Evolutionary conservation across 2,888 invertebrate genomes (phyloP).

Genomic region (Hirtodrosophila histrioides): DNA sequence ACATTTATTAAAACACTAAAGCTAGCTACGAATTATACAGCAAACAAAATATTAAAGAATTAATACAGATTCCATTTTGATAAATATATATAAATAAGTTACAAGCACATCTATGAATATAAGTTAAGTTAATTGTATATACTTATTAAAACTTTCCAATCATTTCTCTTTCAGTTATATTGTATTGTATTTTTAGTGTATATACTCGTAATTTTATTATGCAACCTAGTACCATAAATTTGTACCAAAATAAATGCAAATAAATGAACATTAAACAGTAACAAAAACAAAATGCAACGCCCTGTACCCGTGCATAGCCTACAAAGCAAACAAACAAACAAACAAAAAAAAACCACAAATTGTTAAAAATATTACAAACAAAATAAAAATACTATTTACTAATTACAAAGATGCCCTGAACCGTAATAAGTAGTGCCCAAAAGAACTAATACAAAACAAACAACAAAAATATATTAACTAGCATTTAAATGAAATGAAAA

Average conservation of each 20-base stretch:
- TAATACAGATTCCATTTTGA: conserved; percentile 50
- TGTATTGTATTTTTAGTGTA: conserved; percentile 29
- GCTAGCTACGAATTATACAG: conserved; percentile 55
- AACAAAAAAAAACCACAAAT: conserved; percentile 49
- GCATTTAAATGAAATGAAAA: conserved; percentile 65
- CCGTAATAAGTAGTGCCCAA: conserved; percentile 77
- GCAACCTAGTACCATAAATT: conserved; percentile 78
- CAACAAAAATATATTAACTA: conserved; percentile 62
- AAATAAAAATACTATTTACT: conserved; percentile 68
- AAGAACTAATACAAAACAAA: conserved; percentile 51
- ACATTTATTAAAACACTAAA: conserved; percentile 36
- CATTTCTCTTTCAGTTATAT: conserved; percentile 10
- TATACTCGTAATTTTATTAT: conserved; percentile 32
- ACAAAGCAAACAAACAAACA: conserved; percentile 46
- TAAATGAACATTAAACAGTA: conserved; percentile 24
- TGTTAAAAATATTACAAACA: conserved; percentile 53
- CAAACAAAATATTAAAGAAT: conserved; percentile 35
- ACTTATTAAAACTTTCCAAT: conserved; percentile 8
- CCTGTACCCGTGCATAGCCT: conserved; percentile 79
- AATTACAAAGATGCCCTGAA: conserved; percentile 70
- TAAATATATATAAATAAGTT: conserved; percentile 50
- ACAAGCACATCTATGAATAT: conserved; percentile 32
- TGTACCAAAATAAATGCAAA: conserved; percentile 64
- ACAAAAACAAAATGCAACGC: conserved; percentile 65
- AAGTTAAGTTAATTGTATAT: conserved; percentile 36